Conservation (phyloP, 2,113 vertebrate genomes). For the Oncorhynchus kisutch region DNA sequence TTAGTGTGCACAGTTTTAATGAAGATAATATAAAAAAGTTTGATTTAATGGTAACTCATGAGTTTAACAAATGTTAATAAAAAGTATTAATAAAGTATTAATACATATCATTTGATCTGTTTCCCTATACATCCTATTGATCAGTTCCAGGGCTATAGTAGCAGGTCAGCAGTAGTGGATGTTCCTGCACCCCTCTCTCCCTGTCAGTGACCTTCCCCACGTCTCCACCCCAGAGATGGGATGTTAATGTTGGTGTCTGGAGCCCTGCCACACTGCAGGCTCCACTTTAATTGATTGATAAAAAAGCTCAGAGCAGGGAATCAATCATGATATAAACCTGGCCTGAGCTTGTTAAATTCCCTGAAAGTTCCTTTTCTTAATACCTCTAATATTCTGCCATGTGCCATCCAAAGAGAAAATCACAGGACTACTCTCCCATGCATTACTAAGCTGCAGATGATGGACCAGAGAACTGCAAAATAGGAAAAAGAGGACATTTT, state of each 20-base stretch:
- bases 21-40: constrained; percentile 53
- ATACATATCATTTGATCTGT: constrained; percentile 2
- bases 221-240: constrained; percentile 61
- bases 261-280: constrained; percentile 57
- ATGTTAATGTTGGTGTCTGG: constrained; percentile 61
- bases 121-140: not conserved
- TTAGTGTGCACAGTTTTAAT: constrained; percentile 36
- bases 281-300: constrained; percentile 67
- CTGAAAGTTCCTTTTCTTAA: constrained; percentile 64
- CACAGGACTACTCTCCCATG: constrained; percentile 39
- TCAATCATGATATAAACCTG: constrained; percentile 65
- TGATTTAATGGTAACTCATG: constrained; percentile 45
- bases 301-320: constrained; percentile 66
- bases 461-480: constrained; percentile 21
- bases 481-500: too few species aligned
- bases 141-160: too few species aligned
- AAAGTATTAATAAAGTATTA: too few species aligned
- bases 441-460: constrained; percentile 52
- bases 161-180: too few species aligned
- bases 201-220: constrained; percentile 52
- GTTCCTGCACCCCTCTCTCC: too few species aligned
- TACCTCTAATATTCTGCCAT: constrained; percentile 69
- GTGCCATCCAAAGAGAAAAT: constrained; percentile 55
- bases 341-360: constrained; percentile 62
- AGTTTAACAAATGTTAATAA: constrained; percentile 37